Percentiles rank a stretch among this genome's conserved stretches.
These are phyloP conservation scores for Oryzias woworae DNA, from an alignment of 2,113 vertebrate genomes.

Conservation along the genomic window DNA sequence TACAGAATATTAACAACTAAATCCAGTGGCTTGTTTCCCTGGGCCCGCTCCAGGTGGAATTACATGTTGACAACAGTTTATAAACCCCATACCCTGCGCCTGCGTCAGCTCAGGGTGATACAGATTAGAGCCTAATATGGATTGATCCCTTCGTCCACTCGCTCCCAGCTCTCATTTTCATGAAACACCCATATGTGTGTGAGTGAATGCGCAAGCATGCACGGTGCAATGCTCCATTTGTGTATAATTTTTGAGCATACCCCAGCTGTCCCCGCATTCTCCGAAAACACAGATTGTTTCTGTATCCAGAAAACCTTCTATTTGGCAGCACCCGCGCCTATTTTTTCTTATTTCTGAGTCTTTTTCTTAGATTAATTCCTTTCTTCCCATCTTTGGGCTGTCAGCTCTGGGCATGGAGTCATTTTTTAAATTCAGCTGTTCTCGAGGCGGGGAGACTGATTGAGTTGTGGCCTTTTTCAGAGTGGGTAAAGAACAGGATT, in stretches of 20 bases:
- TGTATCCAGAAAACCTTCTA: slow-evolving; percentile 12
- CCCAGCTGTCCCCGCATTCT: slow-evolving; percentile 15
- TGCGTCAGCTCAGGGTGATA: slow-evolving; percentile 23
- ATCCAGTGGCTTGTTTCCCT: slow-evolving; percentile 37
- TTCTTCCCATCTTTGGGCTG: slow-evolving; percentile 59
- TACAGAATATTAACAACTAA: slow-evolving; percentile 54
- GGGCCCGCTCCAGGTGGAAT: slow-evolving; percentile 40
- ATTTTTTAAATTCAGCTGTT: slow-evolving; percentile 70
- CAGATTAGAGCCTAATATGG: slow-evolving; percentile 54
- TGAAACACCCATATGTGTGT: slow-evolving; percentile 23
- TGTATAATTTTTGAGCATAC: slow-evolving; percentile 51
- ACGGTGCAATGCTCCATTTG: slow-evolving; percentile 35
- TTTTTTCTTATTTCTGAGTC: slow-evolving; percentile 51
- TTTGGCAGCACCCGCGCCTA: slow-evolving; percentile 16
- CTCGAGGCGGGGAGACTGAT: slow-evolving; percentile 71
- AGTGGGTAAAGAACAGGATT: slow-evolving; percentile 77
- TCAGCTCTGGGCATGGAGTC: slow-evolving; percentile 61
- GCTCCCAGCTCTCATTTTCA: slow-evolving; percentile 26
- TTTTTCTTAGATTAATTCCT: slow-evolving; percentile 74
- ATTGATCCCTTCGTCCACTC: slow-evolving; percentile 48
- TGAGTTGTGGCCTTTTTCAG: slow-evolving; percentile 77
- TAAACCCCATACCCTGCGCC: slow-evolving; percentile 53
- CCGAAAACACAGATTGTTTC: slow-evolving; percentile 34
- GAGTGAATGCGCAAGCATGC: neutral
- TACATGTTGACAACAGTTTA: slow-evolving; percentile 69